Conservation (phyloP, 2,797 vertebrate species). For the Glossophaga mutica region DNA sequence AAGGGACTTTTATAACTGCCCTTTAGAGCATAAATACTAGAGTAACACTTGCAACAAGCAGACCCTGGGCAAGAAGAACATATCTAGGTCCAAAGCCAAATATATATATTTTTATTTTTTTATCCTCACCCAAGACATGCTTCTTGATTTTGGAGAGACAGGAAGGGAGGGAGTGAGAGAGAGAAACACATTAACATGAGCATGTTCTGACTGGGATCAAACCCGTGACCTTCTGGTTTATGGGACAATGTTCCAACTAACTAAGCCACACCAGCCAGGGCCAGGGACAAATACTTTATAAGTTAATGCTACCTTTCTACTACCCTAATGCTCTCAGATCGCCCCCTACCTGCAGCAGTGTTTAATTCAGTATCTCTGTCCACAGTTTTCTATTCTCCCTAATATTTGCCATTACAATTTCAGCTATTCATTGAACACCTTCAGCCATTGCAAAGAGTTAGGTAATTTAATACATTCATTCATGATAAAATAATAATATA, state of each 20-base stretch:
- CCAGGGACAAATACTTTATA: neutral
- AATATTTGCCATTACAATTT: neutral
- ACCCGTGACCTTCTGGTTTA: neutral
- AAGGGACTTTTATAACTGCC: neutral
- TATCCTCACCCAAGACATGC: neutral
- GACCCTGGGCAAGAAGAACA: neutral
- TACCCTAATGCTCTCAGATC: neutral
- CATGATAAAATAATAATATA: neutral
- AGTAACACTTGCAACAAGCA: neutral
- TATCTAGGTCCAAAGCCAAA: neutral
- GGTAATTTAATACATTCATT: neutral
- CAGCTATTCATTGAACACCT: neutral
- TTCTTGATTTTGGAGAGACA: neutral
- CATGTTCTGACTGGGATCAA: neutral
- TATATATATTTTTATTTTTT: neutral
- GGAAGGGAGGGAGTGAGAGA: neutral
- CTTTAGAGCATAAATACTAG: neutral
- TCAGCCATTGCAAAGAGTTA: neutral
- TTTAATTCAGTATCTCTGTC: neutral
- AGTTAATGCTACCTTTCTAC: neutral
- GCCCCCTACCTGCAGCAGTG: neutral
- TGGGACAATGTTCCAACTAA: neutral
- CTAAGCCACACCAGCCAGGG: neutral
- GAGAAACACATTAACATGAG: neutral
- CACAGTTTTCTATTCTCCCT: neutral